These are phyloP conservation scores for Drosophila asahinai DNA, from an alignment of 1,140 invertebrate genomes.

Conservation along the genomic window DNA sequence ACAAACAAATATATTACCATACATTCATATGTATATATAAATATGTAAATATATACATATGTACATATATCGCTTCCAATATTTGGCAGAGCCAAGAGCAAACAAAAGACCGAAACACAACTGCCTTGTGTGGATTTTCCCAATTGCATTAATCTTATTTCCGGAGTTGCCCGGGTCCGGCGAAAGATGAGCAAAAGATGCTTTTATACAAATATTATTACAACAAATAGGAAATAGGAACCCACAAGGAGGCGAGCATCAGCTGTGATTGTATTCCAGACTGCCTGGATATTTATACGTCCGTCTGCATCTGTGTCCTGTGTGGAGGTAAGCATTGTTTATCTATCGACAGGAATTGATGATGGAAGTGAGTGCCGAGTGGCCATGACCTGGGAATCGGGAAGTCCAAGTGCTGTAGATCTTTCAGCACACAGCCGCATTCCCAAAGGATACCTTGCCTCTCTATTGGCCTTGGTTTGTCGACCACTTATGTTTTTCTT, in stretches of 20 bases:
- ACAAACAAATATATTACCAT: conserved; percentile 29
- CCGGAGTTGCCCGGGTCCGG: conserved; percentile 24
- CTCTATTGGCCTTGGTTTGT: not conserved
- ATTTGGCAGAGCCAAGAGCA: conserved; percentile 35
- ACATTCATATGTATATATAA: not conserved
- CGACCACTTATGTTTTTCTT: not conserved
- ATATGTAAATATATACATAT: no score
- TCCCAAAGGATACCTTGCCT: not conserved
- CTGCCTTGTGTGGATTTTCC: conserved; percentile 55
- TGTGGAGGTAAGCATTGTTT: conserved; percentile 38
- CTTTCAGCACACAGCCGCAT: conserved; percentile 4
- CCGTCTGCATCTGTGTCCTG: conserved; percentile 22
- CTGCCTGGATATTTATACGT: conserved; percentile 28
- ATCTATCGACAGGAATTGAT: conserved; percentile 57
- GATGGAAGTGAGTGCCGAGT: conserved; percentile 14
- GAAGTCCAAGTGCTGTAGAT: conserved; percentile 1
- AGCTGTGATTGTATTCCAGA: conserved; percentile 37
- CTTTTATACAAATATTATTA: conserved; percentile 74
- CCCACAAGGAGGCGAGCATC: conserved; percentile 14
- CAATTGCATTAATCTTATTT: conserved; percentile 78
- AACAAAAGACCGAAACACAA: conserved; percentile 36
- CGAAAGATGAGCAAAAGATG: conserved; percentile 53
- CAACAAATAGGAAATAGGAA: conserved; percentile 57
- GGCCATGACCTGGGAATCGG: conserved; percentile 12
- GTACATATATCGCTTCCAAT: conserved; percentile 27